phyloP scores from a whole-genome alignment of 37 sponge, comb jelly and placozoan species.

The Haliclona indistincta region DNA sequence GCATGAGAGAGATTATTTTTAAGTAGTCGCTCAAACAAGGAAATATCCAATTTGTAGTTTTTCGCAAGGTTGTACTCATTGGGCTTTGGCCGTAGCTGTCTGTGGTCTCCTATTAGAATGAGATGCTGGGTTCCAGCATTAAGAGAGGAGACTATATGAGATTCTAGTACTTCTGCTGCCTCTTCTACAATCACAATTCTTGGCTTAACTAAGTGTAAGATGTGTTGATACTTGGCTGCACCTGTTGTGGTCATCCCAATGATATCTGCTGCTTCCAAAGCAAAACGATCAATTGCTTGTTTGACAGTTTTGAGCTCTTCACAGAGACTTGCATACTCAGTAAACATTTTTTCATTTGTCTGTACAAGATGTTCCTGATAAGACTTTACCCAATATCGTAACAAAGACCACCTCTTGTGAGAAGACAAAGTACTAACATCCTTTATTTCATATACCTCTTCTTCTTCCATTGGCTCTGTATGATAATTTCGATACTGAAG shows the following conservation, averaged over 20 bases:
- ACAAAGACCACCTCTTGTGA: constrained; percentile 52
- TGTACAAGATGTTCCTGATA: background rate
- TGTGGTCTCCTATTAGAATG: constrained; percentile 96
- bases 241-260: constrained; percentile 96
- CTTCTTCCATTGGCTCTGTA: constrained; percentile 28
- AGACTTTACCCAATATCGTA: constrained; percentile 65
- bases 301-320: constrained; percentile 16
- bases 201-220: constrained; percentile 72
- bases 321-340: constrained; percentile 16
- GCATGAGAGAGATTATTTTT: constrained; percentile 67
- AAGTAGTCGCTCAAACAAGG: constrained; percentile 86
- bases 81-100: constrained; percentile 88
- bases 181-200: constrained; percentile 93
- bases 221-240: constrained; percentile 83
- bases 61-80: constrained; percentile 75
- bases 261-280: constrained; percentile 37
- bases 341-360: background rate
- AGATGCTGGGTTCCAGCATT: constrained; percentile 79
- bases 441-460: constrained; percentile 21
- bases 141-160: constrained; percentile 85
- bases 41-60: constrained; percentile 81
- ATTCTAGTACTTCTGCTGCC: constrained; percentile 93
- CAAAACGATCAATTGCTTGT: constrained; percentile 5
- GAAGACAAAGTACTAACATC: constrained; percentile 23
- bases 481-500: background rate